These are phyloP conservation scores for Andrena marginata DNA, from an alignment of 2,888 invertebrate species.

Conservation along the genomic window DNA sequence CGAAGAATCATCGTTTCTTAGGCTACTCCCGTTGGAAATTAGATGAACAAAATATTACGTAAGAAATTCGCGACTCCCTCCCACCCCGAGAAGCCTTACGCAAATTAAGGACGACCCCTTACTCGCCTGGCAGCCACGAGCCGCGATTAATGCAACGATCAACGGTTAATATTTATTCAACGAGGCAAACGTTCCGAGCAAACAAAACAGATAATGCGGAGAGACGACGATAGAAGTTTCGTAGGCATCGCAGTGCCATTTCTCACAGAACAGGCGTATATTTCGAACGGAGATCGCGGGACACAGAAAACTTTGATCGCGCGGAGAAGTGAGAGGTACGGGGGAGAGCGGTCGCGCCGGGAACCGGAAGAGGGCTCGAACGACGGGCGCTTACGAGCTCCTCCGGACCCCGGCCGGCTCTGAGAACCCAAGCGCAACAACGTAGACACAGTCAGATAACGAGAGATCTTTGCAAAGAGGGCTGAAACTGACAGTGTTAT, in stretches of 20 bases:
- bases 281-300: neutral
- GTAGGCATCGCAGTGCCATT: constrained; percentile 29
- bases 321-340: neutral
- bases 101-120: neutral
- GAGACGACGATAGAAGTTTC: neutral
- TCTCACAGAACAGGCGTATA: constrained; percentile 6
- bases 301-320: neutral
- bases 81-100: too few species aligned
- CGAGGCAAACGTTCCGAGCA: neutral
- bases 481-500: constrained; percentile 85
- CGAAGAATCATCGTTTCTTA: too few species aligned
- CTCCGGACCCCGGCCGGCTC: constrained; percentile 2
- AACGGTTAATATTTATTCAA: too few species aligned
- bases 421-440: constrained; percentile 32
- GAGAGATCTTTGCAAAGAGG: constrained; percentile 74
- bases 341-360: constrained; percentile 3
- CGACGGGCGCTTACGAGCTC: neutral
- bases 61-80: too few species aligned
- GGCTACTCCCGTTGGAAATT: too few species aligned
- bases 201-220: neutral
- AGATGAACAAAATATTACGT: too few species aligned
- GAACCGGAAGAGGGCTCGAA: constrained; percentile 18
- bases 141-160: neutral
- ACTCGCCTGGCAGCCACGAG: neutral
- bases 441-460: constrained; percentile 56